Conservation (phyloP, 2,797 vertebrate species). For the Tinamus major region DNA sequence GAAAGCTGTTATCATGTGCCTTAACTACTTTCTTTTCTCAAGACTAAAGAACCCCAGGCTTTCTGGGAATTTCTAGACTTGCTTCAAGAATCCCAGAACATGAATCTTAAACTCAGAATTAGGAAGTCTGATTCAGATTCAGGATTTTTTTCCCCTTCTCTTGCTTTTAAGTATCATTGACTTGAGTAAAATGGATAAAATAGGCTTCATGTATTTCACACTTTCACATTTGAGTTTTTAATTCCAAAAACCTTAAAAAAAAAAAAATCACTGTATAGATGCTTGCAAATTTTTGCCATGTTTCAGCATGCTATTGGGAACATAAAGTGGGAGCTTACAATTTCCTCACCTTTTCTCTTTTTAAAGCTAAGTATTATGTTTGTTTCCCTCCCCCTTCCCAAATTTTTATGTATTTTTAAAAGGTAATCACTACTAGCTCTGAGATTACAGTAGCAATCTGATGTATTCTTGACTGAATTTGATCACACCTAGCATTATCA, state of each 20-base stretch:
- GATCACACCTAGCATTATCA: neutral
- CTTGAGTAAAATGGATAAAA: neutral
- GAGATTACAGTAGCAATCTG: neutral
- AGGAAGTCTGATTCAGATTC: neutral
- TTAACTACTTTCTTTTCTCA: neutral
- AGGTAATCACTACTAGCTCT: neutral
- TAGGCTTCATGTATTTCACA: neutral
- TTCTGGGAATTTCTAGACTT: neutral
- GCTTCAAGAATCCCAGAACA: neutral
- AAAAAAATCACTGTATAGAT: neutral
- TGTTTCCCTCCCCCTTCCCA: no score
- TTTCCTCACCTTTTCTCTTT: neutral
- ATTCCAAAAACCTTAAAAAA: no score
- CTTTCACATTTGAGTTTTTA: neutral
- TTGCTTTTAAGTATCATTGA: neutral
- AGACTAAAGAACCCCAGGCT: neutral
- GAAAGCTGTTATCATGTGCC: neutral
- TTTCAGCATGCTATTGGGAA: neutral
- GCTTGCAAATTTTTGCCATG: neutral
- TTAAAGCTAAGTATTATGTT: neutral
- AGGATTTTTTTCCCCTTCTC: neutral
- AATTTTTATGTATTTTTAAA: neutral
- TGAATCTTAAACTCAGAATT: neutral
- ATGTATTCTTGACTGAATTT: neutral
- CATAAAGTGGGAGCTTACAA: neutral